A percentile compares a stretch with the other conserved stretches of the same genome.
Conservation (phyloP, 1,140 invertebrate species). For the Papilio xuthus region DNA sequence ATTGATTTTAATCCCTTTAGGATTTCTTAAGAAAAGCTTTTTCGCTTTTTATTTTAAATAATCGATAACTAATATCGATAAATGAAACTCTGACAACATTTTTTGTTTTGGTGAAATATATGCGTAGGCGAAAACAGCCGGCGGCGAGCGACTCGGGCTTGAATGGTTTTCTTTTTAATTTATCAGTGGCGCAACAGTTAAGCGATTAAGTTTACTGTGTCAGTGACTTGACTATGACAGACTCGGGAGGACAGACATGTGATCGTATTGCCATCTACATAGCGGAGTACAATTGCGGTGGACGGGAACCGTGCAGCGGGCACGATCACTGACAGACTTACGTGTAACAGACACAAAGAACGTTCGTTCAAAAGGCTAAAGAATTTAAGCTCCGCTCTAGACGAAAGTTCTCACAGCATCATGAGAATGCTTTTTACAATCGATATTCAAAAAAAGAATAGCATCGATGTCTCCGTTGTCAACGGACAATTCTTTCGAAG, state of each 20-base stretch:
- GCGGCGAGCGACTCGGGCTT: not conserved
- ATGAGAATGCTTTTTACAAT: slow-evolving; percentile 81
- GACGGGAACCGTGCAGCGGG: slow-evolving; percentile 52
- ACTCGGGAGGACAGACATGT: slow-evolving; percentile 48
- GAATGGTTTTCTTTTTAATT: slow-evolving; percentile 46
- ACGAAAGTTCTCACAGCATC: slow-evolving; percentile 76
- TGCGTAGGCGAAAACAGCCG: slow-evolving; percentile 34
- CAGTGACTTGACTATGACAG: slow-evolving; percentile 51
- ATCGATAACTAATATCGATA: slow-evolving; percentile 31
- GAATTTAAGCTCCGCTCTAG: slow-evolving; percentile 72
- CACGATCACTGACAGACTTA: slow-evolving; percentile 59
- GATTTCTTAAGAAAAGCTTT: slow-evolving; percentile 61
- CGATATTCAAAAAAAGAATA: slow-evolving; percentile 81
- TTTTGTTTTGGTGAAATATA: slow-evolving; percentile 27
- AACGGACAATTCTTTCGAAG: slow-evolving; percentile 77
- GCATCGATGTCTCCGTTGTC: slow-evolving; percentile 81
- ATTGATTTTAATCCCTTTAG: slow-evolving; percentile 59
- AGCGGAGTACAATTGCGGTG: slow-evolving; percentile 52
- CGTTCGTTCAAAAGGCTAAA: slow-evolving; percentile 63
- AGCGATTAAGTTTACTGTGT: slow-evolving; percentile 57
- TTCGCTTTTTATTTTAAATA: slow-evolving; percentile 37
- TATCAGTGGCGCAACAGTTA: slow-evolving; percentile 48
- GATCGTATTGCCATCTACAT: slow-evolving; percentile 49
- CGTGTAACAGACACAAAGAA: slow-evolving; percentile 66
- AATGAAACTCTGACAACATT: slow-evolving; percentile 17